Base-by-base conservation (phyloP, 2,888 invertebrate species). In the Tachina grossa region DNA sequence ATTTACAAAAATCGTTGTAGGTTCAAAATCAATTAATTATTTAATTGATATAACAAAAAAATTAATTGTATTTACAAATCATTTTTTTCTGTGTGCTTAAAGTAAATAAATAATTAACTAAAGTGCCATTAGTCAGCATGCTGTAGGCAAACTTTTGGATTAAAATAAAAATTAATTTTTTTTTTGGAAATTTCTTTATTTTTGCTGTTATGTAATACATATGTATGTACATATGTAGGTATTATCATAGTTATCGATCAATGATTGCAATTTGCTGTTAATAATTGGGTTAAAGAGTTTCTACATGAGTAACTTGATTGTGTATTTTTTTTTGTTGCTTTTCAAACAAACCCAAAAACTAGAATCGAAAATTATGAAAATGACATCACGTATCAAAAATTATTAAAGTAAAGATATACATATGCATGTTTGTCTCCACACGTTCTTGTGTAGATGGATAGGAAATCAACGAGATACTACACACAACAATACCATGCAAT, bases 331-430 rank as follows among this genome's bases (percentile, higher is more conserved):
- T 57, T 43, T 53, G n/a, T 31, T 71, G 11, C 69, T 47, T 16
- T 59, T 31, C 11, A 53, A 72, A 43, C 13, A 19, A 80, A 51
- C 63, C 43, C 14, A 51, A 61, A 68, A 75, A 10, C 11, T 31
- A 13, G 66, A 66, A 75, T 45, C 63, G 13, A 85, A 78, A 85
- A 72, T 74, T 71, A 83, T 76, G 55, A 76, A 83, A 85, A 85
- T 85, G 85, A 83, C 83, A 85, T 85, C 85, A 85, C 85, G 85
- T 83, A 68, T 83, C 31, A 76, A 83, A 83, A 85, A 80, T 76
- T 79, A 85, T 83, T 76, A 79, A 72, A 82, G 19, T 75, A 45
- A 79, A n/a, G n/a, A n/a, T n/a, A n/a, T n/a, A n/a, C n/a, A 47
- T 22, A n/a, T 13, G 22, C 55, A 39, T 13, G 22, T 63, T 19